Conservation (phyloP, 2,797 vertebrate genomes). For the Onychomys torridus region DNA sequence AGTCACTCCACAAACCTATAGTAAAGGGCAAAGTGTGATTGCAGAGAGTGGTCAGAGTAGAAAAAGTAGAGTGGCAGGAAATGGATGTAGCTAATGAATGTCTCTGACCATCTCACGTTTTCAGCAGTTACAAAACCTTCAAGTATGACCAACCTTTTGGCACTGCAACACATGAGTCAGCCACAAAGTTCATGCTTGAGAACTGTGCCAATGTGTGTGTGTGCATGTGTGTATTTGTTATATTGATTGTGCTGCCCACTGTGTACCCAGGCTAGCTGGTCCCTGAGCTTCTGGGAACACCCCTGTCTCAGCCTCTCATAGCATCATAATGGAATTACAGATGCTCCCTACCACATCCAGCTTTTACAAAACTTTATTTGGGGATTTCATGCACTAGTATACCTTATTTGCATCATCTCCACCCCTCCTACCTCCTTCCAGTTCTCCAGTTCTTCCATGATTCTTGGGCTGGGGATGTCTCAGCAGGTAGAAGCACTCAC, state of each 20-base stretch:
- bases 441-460: too few relatives aligned
- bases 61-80: neutral
- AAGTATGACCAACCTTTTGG: neutral
- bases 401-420: neutral
- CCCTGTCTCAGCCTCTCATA: neutral
- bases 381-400: neutral
- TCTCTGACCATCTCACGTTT: neutral
- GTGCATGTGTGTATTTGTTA: neutral
- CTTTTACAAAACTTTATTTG: neutral
- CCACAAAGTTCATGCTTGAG: neutral
- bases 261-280: neutral
- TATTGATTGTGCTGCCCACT: neutral
- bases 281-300: neutral
- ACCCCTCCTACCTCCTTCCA: too few relatives aligned
- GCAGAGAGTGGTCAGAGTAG: too few relatives aligned
- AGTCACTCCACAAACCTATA: neutral
- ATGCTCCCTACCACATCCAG: neutral
- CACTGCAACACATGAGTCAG: neutral
- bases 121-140: too few relatives aligned
- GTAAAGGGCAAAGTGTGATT: neutral
- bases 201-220: neutral
- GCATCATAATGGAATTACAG: neutral
- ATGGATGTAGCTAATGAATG: too few relatives aligned
- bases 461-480: neutral
- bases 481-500: neutral